Evolutionary conservation across 1,140 invertebrate genomes (phyloP), one percentile per base, ranked within the genome.

Genomic region (Cherax destructor): DNA sequence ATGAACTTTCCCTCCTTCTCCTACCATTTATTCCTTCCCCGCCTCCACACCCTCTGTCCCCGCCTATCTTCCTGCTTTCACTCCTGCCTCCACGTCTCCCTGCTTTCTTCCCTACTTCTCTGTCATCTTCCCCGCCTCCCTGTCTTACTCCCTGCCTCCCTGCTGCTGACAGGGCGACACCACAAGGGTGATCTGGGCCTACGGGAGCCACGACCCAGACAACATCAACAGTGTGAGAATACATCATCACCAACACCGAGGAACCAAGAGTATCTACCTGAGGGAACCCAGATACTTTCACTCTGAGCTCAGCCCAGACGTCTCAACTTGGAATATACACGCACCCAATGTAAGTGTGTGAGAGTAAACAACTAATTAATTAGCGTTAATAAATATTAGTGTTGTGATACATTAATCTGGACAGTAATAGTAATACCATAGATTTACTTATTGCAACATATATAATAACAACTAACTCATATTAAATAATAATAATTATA

Each of bases 181-280:
- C n/a, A 81, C 92, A 0, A 93, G 93, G 13, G 56, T 94, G 5
- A 94, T 94, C 65, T 94, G 93, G 91, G 93, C 93, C n/a, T 93
- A 87, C 80, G 80, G 92, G 21, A 56, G 61, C 16, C 76, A 91
- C 13, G 94, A 87, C 86, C 86, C 86, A 6, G 4, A 11, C 2
- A 41, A 80, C 49, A 16, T 47, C 6, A 21, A 16, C 13, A 47
- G 3, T 16, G 24, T 87, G 16, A 61, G 3, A n/a, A 61, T 56
- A 30, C 90, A 91, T 83, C 49, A 18, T 50, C 47, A 41, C 5
- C 69, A 83, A 47, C 47, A 41, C 5, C 69, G 90, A 47, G 74
- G 83, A 50, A 76, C 81, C 47, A 80, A 86, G 41, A 91, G 86
- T 41, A 2, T 91, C 9, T 84, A 91, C 83, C 81, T 80, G 47